Conservation (phyloP, 2,113 vertebrate species). For the Pangasianodon gigas region DNA sequence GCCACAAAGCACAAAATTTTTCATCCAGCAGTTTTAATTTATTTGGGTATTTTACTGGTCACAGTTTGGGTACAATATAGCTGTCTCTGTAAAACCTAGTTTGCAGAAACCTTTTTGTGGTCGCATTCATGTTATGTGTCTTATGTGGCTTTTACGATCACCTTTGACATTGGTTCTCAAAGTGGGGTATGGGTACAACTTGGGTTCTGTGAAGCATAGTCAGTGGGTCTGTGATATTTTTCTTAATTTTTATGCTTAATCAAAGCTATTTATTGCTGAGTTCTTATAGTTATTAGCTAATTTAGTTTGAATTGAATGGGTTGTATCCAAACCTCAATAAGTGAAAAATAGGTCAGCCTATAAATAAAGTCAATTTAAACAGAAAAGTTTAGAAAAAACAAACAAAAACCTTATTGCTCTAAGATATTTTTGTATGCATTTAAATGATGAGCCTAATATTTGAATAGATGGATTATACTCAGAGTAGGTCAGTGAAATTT, state of each 20-base stretch:
- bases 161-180: background rate
- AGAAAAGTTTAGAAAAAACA: background rate
- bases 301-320: background rate
- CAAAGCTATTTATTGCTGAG: background rate
- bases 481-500: background rate
- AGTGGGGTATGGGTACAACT: background rate
- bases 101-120: background rate
- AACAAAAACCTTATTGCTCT: background rate
- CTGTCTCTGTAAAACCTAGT: background rate
- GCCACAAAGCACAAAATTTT: background rate
- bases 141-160: background rate
- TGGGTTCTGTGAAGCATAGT: background rate
- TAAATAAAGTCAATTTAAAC: background rate
- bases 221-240: background rate
- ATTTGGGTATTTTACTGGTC: background rate
- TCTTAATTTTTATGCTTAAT: background rate
- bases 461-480: background rate
- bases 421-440: background rate
- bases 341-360: background rate
- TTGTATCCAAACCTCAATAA: slow-evolving; percentile 1
- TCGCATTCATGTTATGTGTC: background rate
- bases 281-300: slow-evolving; percentile 1
- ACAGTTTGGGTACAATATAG: background rate
- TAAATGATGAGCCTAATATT: background rate
- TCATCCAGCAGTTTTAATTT: background rate